Conservation (phyloP, 2,888 invertebrate genomes). For the Drosophila conformis region DNA sequence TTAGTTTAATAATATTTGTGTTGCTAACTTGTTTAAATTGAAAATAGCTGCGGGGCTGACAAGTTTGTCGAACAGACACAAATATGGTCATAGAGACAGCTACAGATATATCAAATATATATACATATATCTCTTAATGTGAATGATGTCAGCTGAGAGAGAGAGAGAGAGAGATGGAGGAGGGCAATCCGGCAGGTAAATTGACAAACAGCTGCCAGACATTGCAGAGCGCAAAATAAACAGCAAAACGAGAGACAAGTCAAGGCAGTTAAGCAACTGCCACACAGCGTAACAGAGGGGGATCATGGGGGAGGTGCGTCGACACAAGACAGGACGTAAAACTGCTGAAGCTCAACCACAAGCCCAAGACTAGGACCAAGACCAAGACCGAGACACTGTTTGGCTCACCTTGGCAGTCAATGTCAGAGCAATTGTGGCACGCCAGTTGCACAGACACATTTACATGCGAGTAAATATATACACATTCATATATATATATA, state of each 20-base stretch:
- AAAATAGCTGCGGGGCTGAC: slow-evolving; percentile 47
- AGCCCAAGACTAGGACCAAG: slow-evolving; percentile 24
- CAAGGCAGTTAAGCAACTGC: slow-evolving; percentile 45
- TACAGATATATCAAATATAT: not conserved
- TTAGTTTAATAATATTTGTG: slow-evolving; percentile 72
- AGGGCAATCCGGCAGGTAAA: slow-evolving; percentile 38
- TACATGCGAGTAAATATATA: slow-evolving; percentile 10
- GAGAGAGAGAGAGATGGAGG: not conserved
- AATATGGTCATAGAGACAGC: not conserved
- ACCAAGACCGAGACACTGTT: slow-evolving; percentile 49
- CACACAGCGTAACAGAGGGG: slow-evolving; percentile 3
- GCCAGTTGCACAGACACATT: slow-evolving; percentile 29
- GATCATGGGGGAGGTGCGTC: not conserved
- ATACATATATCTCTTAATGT: not conserved
- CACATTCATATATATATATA: not conserved
- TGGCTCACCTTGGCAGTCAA: slow-evolving; percentile 71
- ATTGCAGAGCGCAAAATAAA: slow-evolving; percentile 61
- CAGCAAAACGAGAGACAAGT: slow-evolving; percentile 58
- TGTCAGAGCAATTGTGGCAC: slow-evolving; percentile 72
- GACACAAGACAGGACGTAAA: slow-evolving; percentile 13
- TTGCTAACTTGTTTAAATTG: slow-evolving; percentile 67
- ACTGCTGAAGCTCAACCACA: slow-evolving; percentile 24
- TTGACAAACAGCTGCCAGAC: slow-evolving; percentile 62
- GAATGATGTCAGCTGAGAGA: slow-evolving; percentile 1
- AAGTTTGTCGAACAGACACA: slow-evolving; percentile 6